Conservation (phyloP, 2,888 invertebrate species). For the Calliphora vomitoria region DNA sequence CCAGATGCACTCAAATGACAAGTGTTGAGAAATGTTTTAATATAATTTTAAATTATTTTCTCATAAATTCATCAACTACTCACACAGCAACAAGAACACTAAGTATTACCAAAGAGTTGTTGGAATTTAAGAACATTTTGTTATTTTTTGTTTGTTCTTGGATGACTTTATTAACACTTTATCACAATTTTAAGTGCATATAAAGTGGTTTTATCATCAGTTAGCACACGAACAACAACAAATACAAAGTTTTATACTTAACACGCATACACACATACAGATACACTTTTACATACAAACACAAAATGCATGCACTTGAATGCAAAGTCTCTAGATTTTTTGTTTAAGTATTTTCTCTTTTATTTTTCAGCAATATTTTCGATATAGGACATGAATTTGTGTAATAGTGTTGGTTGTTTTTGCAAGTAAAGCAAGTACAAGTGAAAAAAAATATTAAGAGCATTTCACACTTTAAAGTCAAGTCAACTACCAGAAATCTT, state of each 20-base stretch:
- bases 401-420: background rate
- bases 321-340: conserved; percentile 23
- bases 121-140: conserved; percentile 20
- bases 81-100: background rate
- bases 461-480: conserved; percentile 66
- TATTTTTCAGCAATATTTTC: background rate
- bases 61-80: conserved; percentile 55
- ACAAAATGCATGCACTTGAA: background rate
- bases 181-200: conserved; percentile 50
- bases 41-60: conserved; percentile 35
- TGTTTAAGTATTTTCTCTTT: conserved; percentile 1
- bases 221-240: conserved; percentile 32
- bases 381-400: background rate
- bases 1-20: background rate
- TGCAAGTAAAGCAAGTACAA: background rate
- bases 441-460: conserved; percentile 20
- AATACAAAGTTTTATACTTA: background rate
- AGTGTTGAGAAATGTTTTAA: conserved; percentile 11
- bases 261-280: background rate
- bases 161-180: conserved; percentile 57
- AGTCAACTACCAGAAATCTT: conserved; percentile 65
- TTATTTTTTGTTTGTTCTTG: conserved; percentile 18
- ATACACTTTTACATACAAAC: background rate
- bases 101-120: conserved; percentile 6
- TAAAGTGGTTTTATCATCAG: conserved; percentile 58